These are phyloP conservation scores for Actenoides hombroni DNA, from an alignment of 2,113 vertebrate genomes.

Conservation along the genomic window DNA sequence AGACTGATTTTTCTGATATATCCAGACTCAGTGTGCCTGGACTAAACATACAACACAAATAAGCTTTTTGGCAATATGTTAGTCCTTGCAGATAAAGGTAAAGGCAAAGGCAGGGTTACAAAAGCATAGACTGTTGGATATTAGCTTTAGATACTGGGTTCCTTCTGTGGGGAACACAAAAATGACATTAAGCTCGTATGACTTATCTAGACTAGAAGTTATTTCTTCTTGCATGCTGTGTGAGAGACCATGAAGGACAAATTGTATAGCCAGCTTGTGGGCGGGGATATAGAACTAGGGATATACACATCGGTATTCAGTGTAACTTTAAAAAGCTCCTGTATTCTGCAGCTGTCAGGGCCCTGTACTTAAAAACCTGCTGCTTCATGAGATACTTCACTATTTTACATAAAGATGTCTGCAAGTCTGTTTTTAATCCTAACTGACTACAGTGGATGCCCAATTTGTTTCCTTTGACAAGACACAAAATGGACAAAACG, in stretches of 20 bases:
- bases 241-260: neutral
- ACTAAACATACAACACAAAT: neutral
- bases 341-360: neutral
- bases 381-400: neutral
- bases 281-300: neutral
- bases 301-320: neutral
- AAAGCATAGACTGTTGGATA: neutral
- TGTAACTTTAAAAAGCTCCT: neutral
- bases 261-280: neutral
- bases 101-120: neutral
- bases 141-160: neutral
- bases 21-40: neutral
- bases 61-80: neutral
- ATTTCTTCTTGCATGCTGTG: neutral
- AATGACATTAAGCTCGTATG: neutral
- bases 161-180: neutral
- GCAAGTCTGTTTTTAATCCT: neutral
- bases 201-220: neutral
- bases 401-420: neutral
- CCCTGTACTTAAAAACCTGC: neutral
- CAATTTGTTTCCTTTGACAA: neutral
- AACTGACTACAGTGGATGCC: neutral
- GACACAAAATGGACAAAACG: neutral
- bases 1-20: slow-evolving; percentile 8
- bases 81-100: neutral